These are phyloP conservation scores for Apodemia mormo DNA, from an alignment of 2,888 invertebrate genomes.

Conservation along the genomic window DNA sequence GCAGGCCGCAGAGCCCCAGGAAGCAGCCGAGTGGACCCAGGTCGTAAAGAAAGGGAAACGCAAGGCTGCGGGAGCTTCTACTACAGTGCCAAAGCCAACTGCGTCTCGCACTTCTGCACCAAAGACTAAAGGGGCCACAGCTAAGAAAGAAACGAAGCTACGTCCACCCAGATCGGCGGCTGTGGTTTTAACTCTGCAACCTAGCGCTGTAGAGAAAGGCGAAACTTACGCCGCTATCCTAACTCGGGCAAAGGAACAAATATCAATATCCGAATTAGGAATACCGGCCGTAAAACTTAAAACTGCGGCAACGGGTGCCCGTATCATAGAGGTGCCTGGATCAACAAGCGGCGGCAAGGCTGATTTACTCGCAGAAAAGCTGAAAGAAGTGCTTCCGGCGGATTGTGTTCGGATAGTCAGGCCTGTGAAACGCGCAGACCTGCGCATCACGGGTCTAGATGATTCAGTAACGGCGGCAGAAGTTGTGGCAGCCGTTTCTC, in stretches of 20 bases:
- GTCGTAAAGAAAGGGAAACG: no score
- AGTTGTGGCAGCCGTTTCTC: slow-evolving; percentile 17
- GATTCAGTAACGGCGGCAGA: slow-evolving; percentile 24
- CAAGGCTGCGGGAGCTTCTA: no score
- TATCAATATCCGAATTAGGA: no score
- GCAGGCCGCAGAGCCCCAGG: no score
- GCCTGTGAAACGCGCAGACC: slow-evolving; percentile 22
- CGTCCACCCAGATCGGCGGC: neutral
- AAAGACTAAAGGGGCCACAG: neutral
- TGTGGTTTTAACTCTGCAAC: neutral
- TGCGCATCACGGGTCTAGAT: slow-evolving; percentile 21
- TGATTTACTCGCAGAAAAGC: slow-evolving; percentile 26
- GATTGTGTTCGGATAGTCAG: slow-evolving; percentile 24
- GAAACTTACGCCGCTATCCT: slow-evolving; percentile 20
- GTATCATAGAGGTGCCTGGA: slow-evolving; percentile 29
- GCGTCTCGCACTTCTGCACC: no score
- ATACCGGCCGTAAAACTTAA: slow-evolving; percentile 21
- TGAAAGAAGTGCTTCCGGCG: slow-evolving; percentile 20
- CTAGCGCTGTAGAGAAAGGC: slow-evolving; percentile 23
- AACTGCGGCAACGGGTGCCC: slow-evolving; percentile 27
- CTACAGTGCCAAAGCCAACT: no score
- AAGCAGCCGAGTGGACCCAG: no score
- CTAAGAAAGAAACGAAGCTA: neutral
- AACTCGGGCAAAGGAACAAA: no score
- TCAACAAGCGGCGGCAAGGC: slow-evolving; percentile 24